Percentiles rank a stretch among this genome's conserved stretches.
phyloP scores from a whole-genome alignment of 1,140 invertebrate species.

The Diorhabda sublineata region DNA sequence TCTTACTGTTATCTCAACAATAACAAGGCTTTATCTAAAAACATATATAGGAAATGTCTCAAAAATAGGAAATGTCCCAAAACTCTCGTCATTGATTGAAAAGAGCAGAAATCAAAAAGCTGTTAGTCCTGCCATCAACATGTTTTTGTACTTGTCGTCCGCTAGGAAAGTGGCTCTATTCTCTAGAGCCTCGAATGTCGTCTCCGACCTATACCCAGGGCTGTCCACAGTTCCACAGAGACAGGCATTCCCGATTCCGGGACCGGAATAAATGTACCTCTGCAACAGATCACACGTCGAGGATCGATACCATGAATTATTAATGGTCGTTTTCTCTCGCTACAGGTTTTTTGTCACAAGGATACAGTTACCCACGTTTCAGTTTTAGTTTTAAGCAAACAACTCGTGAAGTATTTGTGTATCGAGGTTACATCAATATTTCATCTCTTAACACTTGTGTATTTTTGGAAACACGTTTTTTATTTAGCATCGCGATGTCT shows the following conservation, averaged over 20 bases:
- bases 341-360: not conserved
- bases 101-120: constrained; percentile 2
- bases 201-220: constrained; percentile 1
- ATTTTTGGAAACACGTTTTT: not conserved
- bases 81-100: not conserved
- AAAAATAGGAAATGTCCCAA: constrained; percentile 2
- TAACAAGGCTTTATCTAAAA: not conserved
- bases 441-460: not conserved
- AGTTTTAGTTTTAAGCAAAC: constrained; percentile 2
- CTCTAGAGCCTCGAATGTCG: constrained; percentile 1
- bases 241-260: not conserved
- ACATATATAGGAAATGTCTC: not conserved
- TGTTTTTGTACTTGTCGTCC: not conserved
- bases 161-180: not conserved
- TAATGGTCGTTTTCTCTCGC: constrained; percentile 1
- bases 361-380: constrained; percentile 1
- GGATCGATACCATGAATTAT: constrained; percentile 2
- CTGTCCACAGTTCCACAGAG: constrained; percentile 1
- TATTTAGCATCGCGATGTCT: not conserved
- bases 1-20: too few species aligned
- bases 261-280: not conserved
- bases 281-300: constrained; percentile 1
- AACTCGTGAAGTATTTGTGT: constrained; percentile 2
- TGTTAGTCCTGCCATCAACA: constrained; percentile 1
- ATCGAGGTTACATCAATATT: not conserved